phyloP scores from a whole-genome alignment of 2,888 invertebrate species.

The Drosophila neonasuta region DNA sequence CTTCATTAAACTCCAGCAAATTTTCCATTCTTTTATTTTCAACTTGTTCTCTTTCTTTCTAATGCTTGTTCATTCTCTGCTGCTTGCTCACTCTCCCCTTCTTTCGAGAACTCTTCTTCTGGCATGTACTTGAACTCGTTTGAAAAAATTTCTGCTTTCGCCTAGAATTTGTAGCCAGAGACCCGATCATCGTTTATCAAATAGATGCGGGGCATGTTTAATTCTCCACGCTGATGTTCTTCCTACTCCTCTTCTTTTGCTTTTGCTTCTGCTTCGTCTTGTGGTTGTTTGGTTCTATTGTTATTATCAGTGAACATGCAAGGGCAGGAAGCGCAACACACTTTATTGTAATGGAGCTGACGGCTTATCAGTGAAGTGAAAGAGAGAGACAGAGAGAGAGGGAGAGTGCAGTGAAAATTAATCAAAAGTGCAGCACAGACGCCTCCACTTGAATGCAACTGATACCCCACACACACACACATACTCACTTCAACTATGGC shows the following conservation, averaged over 20 bases:
- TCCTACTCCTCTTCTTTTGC: conserved; percentile 5
- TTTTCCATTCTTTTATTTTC: neutral
- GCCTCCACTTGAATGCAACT: conserved; percentile 62
- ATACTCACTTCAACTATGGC: conserved; percentile 29
- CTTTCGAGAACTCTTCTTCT: conserved; percentile 24
- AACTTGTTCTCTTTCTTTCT: neutral
- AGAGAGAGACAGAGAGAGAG: neutral
- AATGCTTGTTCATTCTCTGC: neutral
- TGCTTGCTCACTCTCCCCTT: conserved; percentile 5
- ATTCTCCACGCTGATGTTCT: conserved; percentile 4
- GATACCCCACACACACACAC: conserved; percentile 24
- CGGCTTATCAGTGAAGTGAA: conserved; percentile 54
- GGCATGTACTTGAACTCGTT: conserved; percentile 59
- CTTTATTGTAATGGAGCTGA: conserved; percentile 35
- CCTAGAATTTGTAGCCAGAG: conserved; percentile 22
- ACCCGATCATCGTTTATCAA: conserved; percentile 40
- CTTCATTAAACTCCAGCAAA: neutral
- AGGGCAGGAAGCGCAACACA: conserved; percentile 64
- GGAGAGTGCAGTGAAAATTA: conserved; percentile 55
- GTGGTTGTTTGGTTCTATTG: conserved; percentile 32
- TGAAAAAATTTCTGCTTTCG: conserved; percentile 26
- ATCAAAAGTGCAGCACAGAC: conserved; percentile 72
- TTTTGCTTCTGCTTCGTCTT: conserved; percentile 16
- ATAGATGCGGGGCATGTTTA: conserved; percentile 31
- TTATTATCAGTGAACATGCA: conserved; percentile 71